These are phyloP conservation scores for Palythoa grandis DNA, from an alignment of 92 coral and sea anemone genomes.

Conservation along the genomic window DNA sequence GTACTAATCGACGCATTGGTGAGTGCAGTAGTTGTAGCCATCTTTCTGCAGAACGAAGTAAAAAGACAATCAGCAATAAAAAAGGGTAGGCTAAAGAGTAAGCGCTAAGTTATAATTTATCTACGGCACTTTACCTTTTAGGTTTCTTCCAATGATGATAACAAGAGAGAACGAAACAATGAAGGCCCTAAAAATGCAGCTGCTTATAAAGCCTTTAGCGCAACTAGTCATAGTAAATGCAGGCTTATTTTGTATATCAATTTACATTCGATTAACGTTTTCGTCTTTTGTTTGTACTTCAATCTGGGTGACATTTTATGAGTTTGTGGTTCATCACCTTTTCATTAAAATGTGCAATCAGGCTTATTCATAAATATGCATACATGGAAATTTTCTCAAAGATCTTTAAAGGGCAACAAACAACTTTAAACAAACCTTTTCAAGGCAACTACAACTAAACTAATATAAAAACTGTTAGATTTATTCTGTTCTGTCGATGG, in stretches of 20 bases:
- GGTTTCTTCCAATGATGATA: background rate
- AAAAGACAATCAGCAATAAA: background rate
- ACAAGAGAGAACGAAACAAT: background rate
- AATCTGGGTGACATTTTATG: conserved; percentile 4
- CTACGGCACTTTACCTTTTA: background rate
- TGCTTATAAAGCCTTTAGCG: background rate
- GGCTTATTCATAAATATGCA: too few relatives aligned
- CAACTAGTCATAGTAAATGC: conserved; percentile 13
- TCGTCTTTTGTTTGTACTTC: background rate
- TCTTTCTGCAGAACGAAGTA: conserved; percentile 9
- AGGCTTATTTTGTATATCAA: background rate
- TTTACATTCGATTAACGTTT: background rate
- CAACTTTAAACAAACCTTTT: too few relatives aligned
- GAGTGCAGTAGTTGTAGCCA: background rate
- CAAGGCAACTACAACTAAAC: too few relatives aligned
- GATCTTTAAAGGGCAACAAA: too few relatives aligned
- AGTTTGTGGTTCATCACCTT: background rate
- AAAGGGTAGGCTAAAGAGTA: background rate
- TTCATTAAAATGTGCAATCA: background rate
- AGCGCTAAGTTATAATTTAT: too few relatives aligned
- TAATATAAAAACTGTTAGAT: too few relatives aligned
- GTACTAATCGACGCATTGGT: conserved; percentile 1
- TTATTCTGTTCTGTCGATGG: too few relatives aligned
- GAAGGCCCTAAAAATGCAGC: background rate
- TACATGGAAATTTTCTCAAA: too few relatives aligned